Conservation (phyloP, 2,797 vertebrate species). For the Amblyopsis hoosieri region DNA sequence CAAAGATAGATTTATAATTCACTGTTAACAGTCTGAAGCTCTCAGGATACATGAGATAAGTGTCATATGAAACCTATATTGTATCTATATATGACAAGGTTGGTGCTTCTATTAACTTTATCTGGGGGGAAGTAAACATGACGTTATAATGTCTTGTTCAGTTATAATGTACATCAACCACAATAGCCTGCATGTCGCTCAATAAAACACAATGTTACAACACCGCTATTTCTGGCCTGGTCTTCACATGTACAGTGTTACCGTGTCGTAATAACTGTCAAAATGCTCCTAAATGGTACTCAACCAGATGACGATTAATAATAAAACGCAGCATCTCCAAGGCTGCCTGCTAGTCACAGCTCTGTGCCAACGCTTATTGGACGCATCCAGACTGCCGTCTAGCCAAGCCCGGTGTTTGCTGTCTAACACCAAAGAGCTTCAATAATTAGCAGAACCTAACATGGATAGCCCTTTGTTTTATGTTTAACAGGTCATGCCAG, state of each 20-base stretch:
- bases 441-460: conserved; percentile 66
- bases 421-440: conserved; percentile 49
- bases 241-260: conserved; percentile 40
- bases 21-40: too few species aligned
- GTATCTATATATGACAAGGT: neutral
- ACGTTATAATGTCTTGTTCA: conserved; percentile 12
- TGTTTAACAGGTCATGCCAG: conserved; percentile 27
- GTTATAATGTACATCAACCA: conserved; percentile 7
- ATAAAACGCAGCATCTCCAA: conserved; percentile 46
- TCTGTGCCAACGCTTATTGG: conserved; percentile 37
- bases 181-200: conserved; percentile 21
- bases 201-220: too few species aligned
- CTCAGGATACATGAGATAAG: too few species aligned
- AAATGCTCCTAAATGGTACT: conserved; percentile 43
- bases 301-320: conserved; percentile 58
- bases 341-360: conserved; percentile 41
- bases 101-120: conserved; percentile 7
- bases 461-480: conserved; percentile 56
- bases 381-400: conserved; percentile 50
- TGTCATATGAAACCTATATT: too few species aligned
- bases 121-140: conserved; percentile 17
- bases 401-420: conserved; percentile 47
- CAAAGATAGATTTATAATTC: too few species aligned
- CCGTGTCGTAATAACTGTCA: conserved; percentile 56
- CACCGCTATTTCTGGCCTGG: conserved; percentile 1